Conservation (phyloP, 2,113 vertebrate genomes). For the Sinocyclocheilus grahami region DNA sequence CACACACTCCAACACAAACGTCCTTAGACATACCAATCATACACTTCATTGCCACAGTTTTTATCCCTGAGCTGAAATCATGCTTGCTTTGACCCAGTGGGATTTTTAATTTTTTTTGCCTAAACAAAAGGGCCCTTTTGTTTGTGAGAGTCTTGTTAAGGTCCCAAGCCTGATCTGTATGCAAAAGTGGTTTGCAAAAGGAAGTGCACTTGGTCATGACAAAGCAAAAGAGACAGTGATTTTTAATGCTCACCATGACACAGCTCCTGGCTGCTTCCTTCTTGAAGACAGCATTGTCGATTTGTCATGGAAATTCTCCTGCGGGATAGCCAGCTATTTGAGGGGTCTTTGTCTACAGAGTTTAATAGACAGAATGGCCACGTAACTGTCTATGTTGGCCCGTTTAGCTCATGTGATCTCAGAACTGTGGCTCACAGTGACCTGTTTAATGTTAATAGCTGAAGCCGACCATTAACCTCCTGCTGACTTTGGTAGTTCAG, state of each 20-base stretch:
- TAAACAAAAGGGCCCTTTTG: conserved; percentile 31
- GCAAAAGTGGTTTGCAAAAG: conserved; percentile 30
- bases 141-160: conserved; percentile 7
- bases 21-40: background rate
- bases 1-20: conserved; percentile 54
- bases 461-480: conserved; percentile 28
- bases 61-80: background rate
- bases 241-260: conserved; percentile 40
- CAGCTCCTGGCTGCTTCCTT: conserved; percentile 27
- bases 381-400: background rate
- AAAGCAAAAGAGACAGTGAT: conserved; percentile 40
- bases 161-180: conserved; percentile 24
- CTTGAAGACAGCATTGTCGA: background rate
- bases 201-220: conserved; percentile 40
- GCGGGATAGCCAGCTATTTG: background rate
- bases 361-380: background rate
- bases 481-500: conserved; percentile 25
- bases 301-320: conserved; percentile 44
- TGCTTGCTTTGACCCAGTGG: background rate
- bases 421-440: background rate
- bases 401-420: background rate
- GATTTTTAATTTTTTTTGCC: conserved; percentile 18
- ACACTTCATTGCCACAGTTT: background rate
- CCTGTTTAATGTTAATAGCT: conserved; percentile 34
- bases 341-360: background rate